Evolutionary conservation across 2,113 vertebrate species (phyloP).

Genomic region (Apistogramma diplotaenia): DNA sequence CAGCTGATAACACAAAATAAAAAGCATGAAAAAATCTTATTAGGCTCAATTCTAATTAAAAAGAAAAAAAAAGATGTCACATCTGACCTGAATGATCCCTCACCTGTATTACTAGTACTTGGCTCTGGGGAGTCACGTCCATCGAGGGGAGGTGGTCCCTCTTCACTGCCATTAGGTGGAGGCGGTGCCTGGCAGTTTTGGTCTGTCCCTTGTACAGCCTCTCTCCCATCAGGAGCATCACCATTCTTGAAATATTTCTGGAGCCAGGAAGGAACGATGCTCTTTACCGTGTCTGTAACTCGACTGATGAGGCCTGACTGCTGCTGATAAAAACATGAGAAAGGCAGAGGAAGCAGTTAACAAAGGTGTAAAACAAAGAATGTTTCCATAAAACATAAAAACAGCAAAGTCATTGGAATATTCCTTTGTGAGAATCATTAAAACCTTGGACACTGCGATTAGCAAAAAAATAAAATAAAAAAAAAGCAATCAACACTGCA

Average conservation of each 20-base stretch:
- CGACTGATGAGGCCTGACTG: conserved; percentile 90
- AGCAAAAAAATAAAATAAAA: conserved; percentile 2
- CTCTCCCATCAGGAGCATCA: conserved; percentile 74
- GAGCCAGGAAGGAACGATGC: conserved; percentile 94
- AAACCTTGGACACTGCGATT: not conserved
- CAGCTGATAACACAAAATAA: not conserved
- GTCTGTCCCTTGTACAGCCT: conserved; percentile 22
- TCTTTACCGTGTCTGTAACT: conserved; percentile 95
- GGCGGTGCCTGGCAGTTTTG: conserved; percentile 70
- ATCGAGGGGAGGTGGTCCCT: conserved; percentile 74
- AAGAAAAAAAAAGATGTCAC: not conserved
- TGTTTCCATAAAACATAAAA: not conserved
- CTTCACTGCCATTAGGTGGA: conserved; percentile 80
- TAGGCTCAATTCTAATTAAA: not conserved
- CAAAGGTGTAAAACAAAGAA: not conserved
- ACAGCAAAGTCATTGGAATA: not conserved
- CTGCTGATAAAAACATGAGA: conserved; percentile 44
- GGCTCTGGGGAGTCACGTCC: conserved; percentile 84
- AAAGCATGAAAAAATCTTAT: not conserved
- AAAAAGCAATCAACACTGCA: not conserved
- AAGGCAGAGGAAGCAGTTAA: not conserved
- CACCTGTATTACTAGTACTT: conserved; percentile 84
- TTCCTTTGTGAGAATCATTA: not conserved
- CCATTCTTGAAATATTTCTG: conserved; percentile 92
- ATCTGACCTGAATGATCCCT: conserved; percentile 1